These are phyloP conservation scores for Blennius ocellaris DNA, from an alignment of 2,113 vertebrate genomes.

Conservation along the genomic window DNA sequence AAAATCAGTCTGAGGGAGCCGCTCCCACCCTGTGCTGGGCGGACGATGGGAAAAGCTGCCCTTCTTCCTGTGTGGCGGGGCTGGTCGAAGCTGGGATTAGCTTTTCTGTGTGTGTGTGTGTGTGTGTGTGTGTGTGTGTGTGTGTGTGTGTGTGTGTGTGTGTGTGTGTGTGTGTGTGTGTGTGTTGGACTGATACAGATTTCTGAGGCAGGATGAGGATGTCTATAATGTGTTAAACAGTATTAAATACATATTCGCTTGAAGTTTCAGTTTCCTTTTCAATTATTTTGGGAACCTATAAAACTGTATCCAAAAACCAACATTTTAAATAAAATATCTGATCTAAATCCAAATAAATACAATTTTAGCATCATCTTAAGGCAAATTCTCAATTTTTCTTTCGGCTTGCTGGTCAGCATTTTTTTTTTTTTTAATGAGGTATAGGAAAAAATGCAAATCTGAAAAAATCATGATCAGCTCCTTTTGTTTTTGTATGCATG, in stretches of 20 bases:
- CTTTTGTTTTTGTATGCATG: slow-evolving; percentile 13
- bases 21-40: slow-evolving; percentile 36
- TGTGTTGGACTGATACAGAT: slow-evolving; percentile 30
- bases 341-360: not conserved
- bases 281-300: not conserved
- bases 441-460: not conserved
- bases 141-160: slow-evolving; percentile 7
- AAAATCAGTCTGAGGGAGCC: slow-evolving; percentile 8
- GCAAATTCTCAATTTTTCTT: not conserved
- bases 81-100: slow-evolving; percentile 35
- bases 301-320: not conserved
- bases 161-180: slow-evolving; percentile 2
- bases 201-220: too few relatives aligned
- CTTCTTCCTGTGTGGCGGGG: slow-evolving; percentile 51
- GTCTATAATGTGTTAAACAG: not conserved
- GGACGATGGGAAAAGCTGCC: slow-evolving; percentile 28
- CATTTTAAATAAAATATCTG: not conserved
- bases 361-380: slow-evolving; percentile 29
- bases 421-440: not conserved
- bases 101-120: slow-evolving; percentile 36
- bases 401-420: too few relatives aligned
- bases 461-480: slow-evolving; percentile 48
- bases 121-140: slow-evolving; percentile 16
- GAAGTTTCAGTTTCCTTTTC: slow-evolving; percentile 1
- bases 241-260: slow-evolving; percentile 5